These are phyloP conservation scores for Cenopis cana DNA, from an alignment of 2,888 invertebrate genomes.

Conservation along the genomic window DNA sequence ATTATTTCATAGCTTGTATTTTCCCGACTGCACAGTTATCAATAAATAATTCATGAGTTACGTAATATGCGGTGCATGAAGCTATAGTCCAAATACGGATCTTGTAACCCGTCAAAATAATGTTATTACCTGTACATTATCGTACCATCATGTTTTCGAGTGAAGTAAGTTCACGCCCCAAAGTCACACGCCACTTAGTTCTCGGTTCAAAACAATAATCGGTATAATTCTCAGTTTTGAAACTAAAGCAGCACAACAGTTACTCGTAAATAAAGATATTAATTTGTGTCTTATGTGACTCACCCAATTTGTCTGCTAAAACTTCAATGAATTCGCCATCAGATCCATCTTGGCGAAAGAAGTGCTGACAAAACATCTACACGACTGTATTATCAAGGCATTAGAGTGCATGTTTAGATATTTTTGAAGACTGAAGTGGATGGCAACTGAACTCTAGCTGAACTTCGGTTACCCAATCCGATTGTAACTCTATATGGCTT, in stretches of 20 bases:
- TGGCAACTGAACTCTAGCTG: conserved; percentile 29
- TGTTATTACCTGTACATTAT: neutral
- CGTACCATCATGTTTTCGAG: neutral
- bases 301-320: conserved; percentile 54
- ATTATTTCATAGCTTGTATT: neutral
- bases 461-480: conserved; percentile 25
- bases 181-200: conserved; percentile 17
- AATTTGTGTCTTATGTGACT: conserved; percentile 61
- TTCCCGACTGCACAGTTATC: neutral
- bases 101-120: neutral
- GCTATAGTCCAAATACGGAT: neutral
- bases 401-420: too few species aligned
- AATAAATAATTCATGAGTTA: neutral
- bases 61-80: conserved; percentile 4
- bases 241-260: conserved; percentile 23
- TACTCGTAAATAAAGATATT: conserved; percentile 46
- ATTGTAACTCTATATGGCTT: conserved; percentile 29
- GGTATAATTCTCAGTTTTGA: conserved; percentile 17
- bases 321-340: conserved; percentile 44
- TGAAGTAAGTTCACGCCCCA: neutral
- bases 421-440: too few species aligned
- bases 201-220: neutral
- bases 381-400: too few species aligned
- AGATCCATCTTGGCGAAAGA: too few species aligned
- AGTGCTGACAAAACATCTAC: too few species aligned